Evolutionary conservation across 2,888 invertebrate species (phyloP), one percentile per base, ranked within the genome.

Genomic region (Lasioglossum lativentre): DNA sequence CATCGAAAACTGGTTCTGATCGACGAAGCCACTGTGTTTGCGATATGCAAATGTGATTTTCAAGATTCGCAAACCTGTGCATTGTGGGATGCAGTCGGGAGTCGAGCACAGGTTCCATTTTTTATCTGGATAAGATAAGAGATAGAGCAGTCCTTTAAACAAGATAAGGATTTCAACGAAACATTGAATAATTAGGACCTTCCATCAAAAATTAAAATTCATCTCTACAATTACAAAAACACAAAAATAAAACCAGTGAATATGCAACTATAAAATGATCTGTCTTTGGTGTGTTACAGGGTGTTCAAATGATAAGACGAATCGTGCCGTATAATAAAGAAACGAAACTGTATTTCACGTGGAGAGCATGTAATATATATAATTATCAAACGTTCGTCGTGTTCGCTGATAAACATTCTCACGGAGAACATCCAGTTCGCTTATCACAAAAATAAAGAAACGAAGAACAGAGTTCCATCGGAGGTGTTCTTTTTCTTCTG

Each of bases 281-380:
- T 3, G 10, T n/a, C 2, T n/a, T 52, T 52, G 59, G 27, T 14
- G 27, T 14, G 27, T 5, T 27, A 8, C 5, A 27, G 27, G 27
- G 59, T 59, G 14, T 12, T 23, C 2, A 30, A 68, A 47, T 66
- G 38, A 68, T 16, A 76, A 38, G 34, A 75, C 19, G 27, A 75
- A n/a, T 3, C 63, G 30, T 74, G 38, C 30, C 16, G 19, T 78
- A 27, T 78, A 83, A 77, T 77, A 84, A 83, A 72, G 84, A 84
- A 84, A 78, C 70, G 78, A 84, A 84, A 78, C 63, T 84, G 78
- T 84, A 83, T 84, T 84, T 78, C 83, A 74, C 73, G 78, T 71
- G 74, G 42, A 74, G 83, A 73, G 52, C 75, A 66, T 66, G 80
- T 82, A 82, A 83, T 82, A 83, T 75, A 83, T 82, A 83, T 75